phyloP scores from a whole-genome alignment of 2,888 invertebrate species.

The Drosophila melanosoma region DNA sequence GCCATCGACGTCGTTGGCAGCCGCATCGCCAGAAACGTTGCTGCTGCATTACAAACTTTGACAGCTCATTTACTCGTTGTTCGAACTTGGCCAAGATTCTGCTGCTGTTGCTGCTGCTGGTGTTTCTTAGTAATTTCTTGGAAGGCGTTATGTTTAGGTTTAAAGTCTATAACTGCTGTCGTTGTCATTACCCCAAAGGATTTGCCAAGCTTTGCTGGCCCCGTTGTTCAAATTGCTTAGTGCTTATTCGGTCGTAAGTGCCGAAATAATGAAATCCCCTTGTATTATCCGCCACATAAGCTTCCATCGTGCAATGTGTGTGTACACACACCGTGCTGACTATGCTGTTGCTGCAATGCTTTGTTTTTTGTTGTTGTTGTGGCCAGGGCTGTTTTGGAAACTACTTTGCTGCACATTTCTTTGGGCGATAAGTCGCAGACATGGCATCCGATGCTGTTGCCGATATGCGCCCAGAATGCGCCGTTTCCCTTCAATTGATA shows the following conservation, averaged over 20 bases:
- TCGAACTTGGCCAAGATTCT: slow-evolving; percentile 65
- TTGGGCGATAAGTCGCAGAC: slow-evolving; percentile 82
- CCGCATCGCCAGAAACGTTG: slow-evolving; percentile 48
- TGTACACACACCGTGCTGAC: slow-evolving; percentile 5
- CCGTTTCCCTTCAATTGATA: slow-evolving; percentile 53
- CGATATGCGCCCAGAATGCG: slow-evolving; percentile 50
- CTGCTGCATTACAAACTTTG: slow-evolving; percentile 82
- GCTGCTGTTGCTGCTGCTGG: slow-evolving; percentile 6
- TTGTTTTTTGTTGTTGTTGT: slow-evolving; percentile 22
- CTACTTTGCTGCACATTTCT: slow-evolving; percentile 76
- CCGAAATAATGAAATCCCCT: slow-evolving; percentile 80
- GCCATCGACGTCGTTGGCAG: slow-evolving; percentile 43
- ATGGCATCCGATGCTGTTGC: slow-evolving; percentile 76
- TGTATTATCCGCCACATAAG: slow-evolving; percentile 79
- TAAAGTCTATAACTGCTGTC: slow-evolving; percentile 76
- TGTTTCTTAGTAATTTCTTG: slow-evolving; percentile 38
- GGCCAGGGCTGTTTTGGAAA: slow-evolving; percentile 44
- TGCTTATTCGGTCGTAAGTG: slow-evolving; percentile 78
- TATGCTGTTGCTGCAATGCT: slow-evolving; percentile 27
- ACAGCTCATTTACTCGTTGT: slow-evolving; percentile 82
- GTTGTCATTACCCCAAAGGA: slow-evolving; percentile 67
- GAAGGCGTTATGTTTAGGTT: slow-evolving; percentile 71
- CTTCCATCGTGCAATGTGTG: slow-evolving; percentile 51
- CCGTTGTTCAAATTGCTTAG: slow-evolving; percentile 73
- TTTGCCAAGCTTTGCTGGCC: slow-evolving; percentile 64